Evolutionary conservation across 2,797 vertebrate genomes (phyloP), one percentile per base, ranked within the genome.

Genomic region (Zonotrichia albicollis): DNA sequence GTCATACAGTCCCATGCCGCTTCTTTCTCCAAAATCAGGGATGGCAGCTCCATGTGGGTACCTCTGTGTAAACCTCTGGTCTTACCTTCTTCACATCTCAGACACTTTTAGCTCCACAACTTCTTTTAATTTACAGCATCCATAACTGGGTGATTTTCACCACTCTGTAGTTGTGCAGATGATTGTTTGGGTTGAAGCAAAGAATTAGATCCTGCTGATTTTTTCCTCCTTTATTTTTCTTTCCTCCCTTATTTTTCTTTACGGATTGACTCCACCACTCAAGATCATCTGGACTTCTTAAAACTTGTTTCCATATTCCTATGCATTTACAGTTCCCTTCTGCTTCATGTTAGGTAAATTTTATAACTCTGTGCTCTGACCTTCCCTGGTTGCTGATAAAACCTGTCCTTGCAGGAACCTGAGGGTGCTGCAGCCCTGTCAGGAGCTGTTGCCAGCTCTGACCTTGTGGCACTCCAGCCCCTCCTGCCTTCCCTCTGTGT

Each of bases 31-130:
- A 10, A 6, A 38, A 71, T 65, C 67, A 38, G 54, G 43, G 50
- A 3, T 27, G 13, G 32, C 16, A 67, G 40, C 12, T 3, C 0
- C 23, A 1, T 3, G 46, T 26, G 15, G 1, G 2, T 57, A 67
- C 25, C 16, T 34, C 0, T 38, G 45, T 48, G 13, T 36, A 71
- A 77, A 77, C 2, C 3, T 75, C 57, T 78, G 54, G 2, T 68
- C 18, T 19, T 9, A 18, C 6, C 60, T 79, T 45, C 79, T 82
- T 13, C 29, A 42, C 16, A 57, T 89, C n/a, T 78, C 27, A 48
- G 38, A 13, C 26, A 45, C 29, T 32, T 51, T 23, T 21, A 11
- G 10, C 0, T 82, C 51, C 5, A 1, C 23, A 23, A 29, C 38
- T 34, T 61, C 43, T 65, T 67, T 46, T 62, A 66, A 42, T 46